phyloP scores from a whole-genome alignment of 2,797 vertebrate genomes.

The Meda fulgida region DNA sequence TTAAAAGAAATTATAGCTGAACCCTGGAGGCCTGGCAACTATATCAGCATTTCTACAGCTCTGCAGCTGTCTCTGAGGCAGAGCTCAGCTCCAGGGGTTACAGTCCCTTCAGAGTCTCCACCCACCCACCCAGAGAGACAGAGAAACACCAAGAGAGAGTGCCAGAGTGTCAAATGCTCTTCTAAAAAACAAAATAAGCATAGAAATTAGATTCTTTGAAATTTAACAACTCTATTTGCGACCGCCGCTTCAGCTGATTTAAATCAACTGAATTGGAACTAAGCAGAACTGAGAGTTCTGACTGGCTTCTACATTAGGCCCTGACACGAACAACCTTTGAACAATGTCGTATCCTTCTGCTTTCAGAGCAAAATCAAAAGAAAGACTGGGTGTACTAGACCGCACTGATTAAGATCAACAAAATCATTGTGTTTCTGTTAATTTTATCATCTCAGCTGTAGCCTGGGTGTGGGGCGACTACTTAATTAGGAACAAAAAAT shows the following conservation, averaged over 20 bases:
- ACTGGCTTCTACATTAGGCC: conserved; percentile 14
- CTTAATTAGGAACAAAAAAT: not conserved
- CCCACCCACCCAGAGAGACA: conserved; percentile 16
- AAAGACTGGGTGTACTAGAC: not conserved
- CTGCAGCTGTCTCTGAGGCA: conserved; percentile 27
- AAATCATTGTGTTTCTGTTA: conserved; percentile 17
- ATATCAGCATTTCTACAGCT: conserved; percentile 54
- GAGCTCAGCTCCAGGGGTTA: conserved; percentile 45
- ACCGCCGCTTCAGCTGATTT: conserved; percentile 13
- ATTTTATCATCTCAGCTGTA: not conserved
- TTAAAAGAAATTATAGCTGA: conserved; percentile 65
- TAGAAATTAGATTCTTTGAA: conserved; percentile 9
- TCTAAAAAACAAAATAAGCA: conserved; percentile 28
- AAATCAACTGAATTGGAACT: conserved; percentile 34
- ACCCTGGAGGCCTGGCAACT: conserved; percentile 51
- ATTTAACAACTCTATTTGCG: conserved; percentile 23
- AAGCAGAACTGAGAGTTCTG: conserved; percentile 40
- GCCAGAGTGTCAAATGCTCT: not conserved
- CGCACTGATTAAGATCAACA: not conserved
- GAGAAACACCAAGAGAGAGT: not conserved
- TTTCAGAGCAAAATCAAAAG: conserved; percentile 26
- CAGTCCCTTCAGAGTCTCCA: conserved; percentile 18
- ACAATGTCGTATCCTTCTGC: conserved; percentile 31
- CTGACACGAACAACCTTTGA: conserved; percentile 23
- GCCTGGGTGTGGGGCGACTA: not conserved